A percentile compares a stretch with the other conserved stretches of the same genome.
Evolutionary conservation across 2,888 invertebrate genomes (phyloP).

Genomic region (Lobophora halterata): DNA sequence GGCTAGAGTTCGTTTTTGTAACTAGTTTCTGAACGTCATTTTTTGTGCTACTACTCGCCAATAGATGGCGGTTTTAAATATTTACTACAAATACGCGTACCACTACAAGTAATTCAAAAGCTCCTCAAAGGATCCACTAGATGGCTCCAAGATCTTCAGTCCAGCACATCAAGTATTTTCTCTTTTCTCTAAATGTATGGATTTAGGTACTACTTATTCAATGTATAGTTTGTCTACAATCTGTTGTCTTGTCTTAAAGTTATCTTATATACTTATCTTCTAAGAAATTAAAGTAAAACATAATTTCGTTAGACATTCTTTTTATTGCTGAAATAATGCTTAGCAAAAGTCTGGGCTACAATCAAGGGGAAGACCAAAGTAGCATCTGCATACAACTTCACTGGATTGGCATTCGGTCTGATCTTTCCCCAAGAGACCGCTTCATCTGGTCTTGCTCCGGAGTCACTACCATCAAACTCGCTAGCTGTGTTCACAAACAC

Average conservation of each 20-base stretch:
- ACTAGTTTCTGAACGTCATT: constrained; percentile 9
- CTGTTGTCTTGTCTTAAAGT: no score
- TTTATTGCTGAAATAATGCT: constrained; percentile 79
- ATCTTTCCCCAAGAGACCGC: constrained; percentile 99
- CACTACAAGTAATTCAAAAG: no score
- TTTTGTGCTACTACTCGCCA: constrained; percentile 26
- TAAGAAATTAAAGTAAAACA: constrained; percentile 6
- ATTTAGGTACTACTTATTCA: no score
- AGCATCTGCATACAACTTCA: constrained; percentile 97
- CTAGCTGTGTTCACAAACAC: constrained; percentile 97
- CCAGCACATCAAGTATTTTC: no score
- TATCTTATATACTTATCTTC: not conserved
- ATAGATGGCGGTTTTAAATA: constrained; percentile 34
- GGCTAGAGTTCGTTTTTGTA: no score
- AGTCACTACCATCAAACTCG: constrained; percentile 98
- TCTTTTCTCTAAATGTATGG: no score
- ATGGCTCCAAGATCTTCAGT: no score
- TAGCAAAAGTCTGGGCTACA: constrained; percentile 97
- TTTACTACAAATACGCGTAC: no score
- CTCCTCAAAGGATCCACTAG: not conserved
- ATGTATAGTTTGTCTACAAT: no score
- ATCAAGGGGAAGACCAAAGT: constrained; percentile 96
- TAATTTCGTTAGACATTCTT: constrained; percentile 74
- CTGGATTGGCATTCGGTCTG: constrained; percentile 90
- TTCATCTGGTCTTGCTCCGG: constrained; percentile 98